Conservation (phyloP, 2,797 vertebrate species). For the Loriculus beryllinus region DNA sequence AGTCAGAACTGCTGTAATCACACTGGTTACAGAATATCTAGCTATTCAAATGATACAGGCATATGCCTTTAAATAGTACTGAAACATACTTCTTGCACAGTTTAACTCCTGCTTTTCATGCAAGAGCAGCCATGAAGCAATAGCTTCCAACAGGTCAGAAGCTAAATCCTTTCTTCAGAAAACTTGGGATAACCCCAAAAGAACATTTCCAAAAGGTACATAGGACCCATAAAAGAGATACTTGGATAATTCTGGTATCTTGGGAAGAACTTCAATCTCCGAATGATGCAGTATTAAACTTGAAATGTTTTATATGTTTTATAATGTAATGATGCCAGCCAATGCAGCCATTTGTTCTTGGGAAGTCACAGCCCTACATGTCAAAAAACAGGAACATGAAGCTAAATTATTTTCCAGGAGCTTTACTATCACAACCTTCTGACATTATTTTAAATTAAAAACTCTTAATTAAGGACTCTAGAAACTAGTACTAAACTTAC, state of each 20-base stretch:
- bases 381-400: not conserved
- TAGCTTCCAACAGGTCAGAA: not conserved
- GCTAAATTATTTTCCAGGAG: not conserved
- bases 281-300: not conserved
- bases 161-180: not conserved
- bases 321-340: not conserved
- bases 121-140: not conserved
- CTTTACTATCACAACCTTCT: not conserved
- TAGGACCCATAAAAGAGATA: not conserved
- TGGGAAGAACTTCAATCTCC: not conserved
- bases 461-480: not conserved
- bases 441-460: not conserved
- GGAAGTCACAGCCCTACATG: not conserved
- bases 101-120: not conserved
- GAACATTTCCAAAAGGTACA: not conserved
- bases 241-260: not conserved
- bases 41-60: not conserved
- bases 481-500: not conserved
- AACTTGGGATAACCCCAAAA: not conserved
- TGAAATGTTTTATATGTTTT: not conserved
- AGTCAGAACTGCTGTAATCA: not conserved
- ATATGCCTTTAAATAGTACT: not conserved
- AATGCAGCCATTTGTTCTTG: not conserved
- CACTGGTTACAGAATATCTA: not conserved
- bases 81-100: not conserved